Evolutionary conservation across 35 echinoderm and acorn worm species (phyloP), one percentile per base, ranked within the genome.

Genomic region (Lytechinus variegatus): DNA sequence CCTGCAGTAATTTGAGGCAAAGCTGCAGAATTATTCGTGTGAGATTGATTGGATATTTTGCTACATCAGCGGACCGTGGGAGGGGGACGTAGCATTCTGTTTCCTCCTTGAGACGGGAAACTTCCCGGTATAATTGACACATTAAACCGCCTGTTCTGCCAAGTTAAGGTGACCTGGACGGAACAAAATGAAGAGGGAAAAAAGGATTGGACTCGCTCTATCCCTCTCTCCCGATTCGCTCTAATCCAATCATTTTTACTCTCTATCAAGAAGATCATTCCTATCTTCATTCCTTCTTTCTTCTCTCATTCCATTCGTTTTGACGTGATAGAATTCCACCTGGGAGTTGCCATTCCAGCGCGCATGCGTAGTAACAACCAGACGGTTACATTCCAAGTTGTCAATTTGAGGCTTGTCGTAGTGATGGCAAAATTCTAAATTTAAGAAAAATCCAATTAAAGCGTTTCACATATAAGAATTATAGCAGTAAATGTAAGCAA

Each of bases 361-460:
- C 92, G 92, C 92, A 93, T 93, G 92, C 92, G 92, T 57, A 93
- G 92, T 93, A 57, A 93, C 57, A 27, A 93, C 92, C 55, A 93
- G 92, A 93, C 27, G 92, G 92, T 28, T 93, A 93, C 92, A 93
- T 93, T 93, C 92, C 92, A 93, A 93, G 54, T n/a, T 93, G 92
- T 54, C 92, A 57, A 93, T 93, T 24, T 11, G 52, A 13, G 27
- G 52, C 92, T 52, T 51, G 88, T 6, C 66, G 66, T 79, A n/a
- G 66, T 79, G 21, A 79, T 79, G 66, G 66, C 66, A 79, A 27
- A 19, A 24, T 24, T 79, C 66, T 2, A 79, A 79, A 24, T 24
- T 24, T 79, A 24, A 79, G n/a, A 24, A 79, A 79, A 79, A 79
- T 24, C 24, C 19, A 16, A 79, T 79, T 79, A 79, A 19, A 19